Evolutionary conservation across 2,888 invertebrate species (phyloP).

Genomic region (Lasioglossum leucozonium): DNA sequence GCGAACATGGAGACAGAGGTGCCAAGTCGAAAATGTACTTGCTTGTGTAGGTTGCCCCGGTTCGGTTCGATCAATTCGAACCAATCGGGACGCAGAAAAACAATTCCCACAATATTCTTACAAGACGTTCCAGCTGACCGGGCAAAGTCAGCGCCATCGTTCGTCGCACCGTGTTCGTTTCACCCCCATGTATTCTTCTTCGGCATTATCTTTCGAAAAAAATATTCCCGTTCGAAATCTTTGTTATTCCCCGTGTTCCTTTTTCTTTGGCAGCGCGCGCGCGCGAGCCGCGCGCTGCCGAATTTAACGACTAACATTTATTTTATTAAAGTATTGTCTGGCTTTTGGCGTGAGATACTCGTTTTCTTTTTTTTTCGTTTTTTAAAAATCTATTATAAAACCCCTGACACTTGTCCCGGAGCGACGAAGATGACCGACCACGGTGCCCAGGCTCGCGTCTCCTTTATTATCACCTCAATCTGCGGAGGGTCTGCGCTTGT

Average conservation of each 20-base stretch:
- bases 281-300: conserved; percentile 18
- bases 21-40: conserved; percentile 77
- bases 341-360: conserved; percentile 54
- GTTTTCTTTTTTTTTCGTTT: not conserved
- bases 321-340: conserved; percentile 66
- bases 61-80: conserved; percentile 67
- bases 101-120: conserved; percentile 83
- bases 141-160: conserved; percentile 55
- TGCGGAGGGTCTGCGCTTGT: conserved; percentile 77
- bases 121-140: conserved; percentile 79
- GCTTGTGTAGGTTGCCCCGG: conserved; percentile 79
- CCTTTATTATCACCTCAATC: conserved; percentile 71
- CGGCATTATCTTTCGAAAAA: conserved; percentile 57
- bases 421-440: conserved; percentile 65
- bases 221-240: conserved; percentile 58
- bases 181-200: conserved; percentile 22
- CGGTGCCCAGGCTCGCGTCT: conserved; percentile 66
- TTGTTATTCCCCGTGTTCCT: conserved; percentile 27
- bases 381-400: conserved; percentile 42
- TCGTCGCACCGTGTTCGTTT: conserved; percentile 47
- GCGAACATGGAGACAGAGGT: conserved; percentile 66
- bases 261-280: not conserved
- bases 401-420: conserved; percentile 45
- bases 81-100: conserved; percentile 82
- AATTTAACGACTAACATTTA: conserved; percentile 63